These are phyloP conservation scores for Eurytoma californica DNA, from an alignment of 2,888 invertebrate species.

Conservation along the genomic window DNA sequence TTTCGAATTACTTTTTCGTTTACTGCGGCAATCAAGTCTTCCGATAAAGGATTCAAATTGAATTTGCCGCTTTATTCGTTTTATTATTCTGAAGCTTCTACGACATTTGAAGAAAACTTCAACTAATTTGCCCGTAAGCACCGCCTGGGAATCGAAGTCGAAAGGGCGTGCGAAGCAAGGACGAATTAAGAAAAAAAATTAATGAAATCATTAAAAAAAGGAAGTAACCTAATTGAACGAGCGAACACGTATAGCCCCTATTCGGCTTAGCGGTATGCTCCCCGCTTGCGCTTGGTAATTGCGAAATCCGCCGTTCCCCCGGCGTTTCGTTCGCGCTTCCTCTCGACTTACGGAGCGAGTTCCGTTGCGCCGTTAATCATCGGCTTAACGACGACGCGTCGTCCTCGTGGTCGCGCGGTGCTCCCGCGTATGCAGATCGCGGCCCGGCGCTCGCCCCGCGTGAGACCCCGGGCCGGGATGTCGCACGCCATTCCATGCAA, in stretches of 20 bases:
- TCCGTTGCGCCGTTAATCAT: constrained; percentile 63
- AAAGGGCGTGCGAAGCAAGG: too few relatives aligned
- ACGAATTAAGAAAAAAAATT: constrained; percentile 2
- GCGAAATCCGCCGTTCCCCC: constrained; percentile 29
- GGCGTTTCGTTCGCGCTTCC: constrained; percentile 8
- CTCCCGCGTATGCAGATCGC: background rate
- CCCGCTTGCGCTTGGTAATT: constrained; percentile 25
- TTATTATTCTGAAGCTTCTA: too few relatives aligned
- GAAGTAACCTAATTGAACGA: background rate
- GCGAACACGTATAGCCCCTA: background rate
- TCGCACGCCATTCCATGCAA: constrained; percentile 68
- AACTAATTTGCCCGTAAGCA: too few relatives aligned
- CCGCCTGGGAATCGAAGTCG: background rate
- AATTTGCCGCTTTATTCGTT: too few relatives aligned
- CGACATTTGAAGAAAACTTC: too few relatives aligned
- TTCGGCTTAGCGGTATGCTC: constrained; percentile 26
- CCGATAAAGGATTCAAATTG: too few relatives aligned
- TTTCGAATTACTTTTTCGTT: too few relatives aligned
- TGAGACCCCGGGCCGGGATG: constrained; percentile 22
- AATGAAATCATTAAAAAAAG: constrained; percentile 35
- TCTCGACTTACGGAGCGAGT: background rate
- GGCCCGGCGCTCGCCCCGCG: background rate
- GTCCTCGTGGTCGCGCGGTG: background rate
- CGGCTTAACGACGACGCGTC: constrained; percentile 59
- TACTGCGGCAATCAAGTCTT: too few relatives aligned